phyloP scores from a whole-genome alignment of 2,113 vertebrate genomes.

The Emydura subglobosa region DNA sequence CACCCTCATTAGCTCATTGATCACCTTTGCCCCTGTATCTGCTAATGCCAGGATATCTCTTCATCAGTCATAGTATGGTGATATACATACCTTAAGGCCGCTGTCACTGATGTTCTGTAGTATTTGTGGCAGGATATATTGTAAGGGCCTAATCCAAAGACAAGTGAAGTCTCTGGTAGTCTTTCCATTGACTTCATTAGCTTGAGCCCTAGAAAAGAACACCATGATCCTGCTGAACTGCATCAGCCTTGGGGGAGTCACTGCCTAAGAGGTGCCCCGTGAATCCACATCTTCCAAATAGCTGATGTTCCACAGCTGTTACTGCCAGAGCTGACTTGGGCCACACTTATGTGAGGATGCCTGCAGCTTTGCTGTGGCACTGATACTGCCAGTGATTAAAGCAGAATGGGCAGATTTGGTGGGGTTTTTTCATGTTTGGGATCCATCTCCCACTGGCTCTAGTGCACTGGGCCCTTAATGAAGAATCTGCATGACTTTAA shows the following conservation, averaged over 20 bases:
- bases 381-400: not conserved
- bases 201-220: not conserved
- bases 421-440: not conserved
- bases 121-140: not conserved
- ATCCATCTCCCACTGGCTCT: not conserved
- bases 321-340: not conserved
- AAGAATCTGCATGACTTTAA: not conserved
- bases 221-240: not conserved
- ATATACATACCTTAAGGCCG: not conserved
- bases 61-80: not conserved
- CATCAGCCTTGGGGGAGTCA: not conserved
- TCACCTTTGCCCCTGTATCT: not conserved
- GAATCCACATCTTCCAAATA: rapidly evolving
- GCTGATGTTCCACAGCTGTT: not conserved
- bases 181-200: not conserved
- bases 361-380: not conserved
- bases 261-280: not conserved
- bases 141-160: rapidly evolving
- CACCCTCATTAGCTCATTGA: not conserved
- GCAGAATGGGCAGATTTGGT: not conserved
- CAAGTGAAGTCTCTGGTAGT: not conserved
- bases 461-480: not conserved
- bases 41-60: not conserved
- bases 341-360: rapidly evolving
- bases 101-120: not conserved